These are phyloP conservation scores for Ostrea denselamellosa DNA, from an alignment of 1,140 invertebrate species.

Conservation along the genomic window DNA sequence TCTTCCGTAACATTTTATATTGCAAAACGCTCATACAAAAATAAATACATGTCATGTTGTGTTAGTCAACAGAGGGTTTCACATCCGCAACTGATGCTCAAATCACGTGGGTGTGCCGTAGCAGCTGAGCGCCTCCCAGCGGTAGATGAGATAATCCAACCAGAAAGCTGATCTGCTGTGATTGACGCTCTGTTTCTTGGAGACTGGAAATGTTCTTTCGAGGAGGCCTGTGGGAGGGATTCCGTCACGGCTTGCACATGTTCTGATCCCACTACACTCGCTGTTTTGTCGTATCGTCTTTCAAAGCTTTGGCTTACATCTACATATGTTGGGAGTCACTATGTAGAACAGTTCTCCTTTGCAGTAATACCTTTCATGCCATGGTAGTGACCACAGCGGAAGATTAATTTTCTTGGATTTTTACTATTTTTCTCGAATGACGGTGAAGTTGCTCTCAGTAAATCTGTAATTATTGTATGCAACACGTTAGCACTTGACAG, in stretches of 20 bases:
- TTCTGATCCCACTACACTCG: constrained; percentile 31
- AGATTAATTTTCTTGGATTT: constrained; percentile 1
- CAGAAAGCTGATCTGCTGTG: neutral
- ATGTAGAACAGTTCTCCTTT: constrained; percentile 29
- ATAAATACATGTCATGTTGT: constrained; percentile 47
- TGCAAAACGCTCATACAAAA: constrained; percentile 45
- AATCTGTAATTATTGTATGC: constrained; percentile 43
- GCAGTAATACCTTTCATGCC: constrained; percentile 42
- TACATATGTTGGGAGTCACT: constrained; percentile 35
- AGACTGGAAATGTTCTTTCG: constrained; percentile 43
- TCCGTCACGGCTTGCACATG: constrained; percentile 37
- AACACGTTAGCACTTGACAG: constrained; percentile 31
- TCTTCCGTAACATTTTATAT: constrained; percentile 50
- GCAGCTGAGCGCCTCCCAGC: constrained; percentile 17
- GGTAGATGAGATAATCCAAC: neutral
- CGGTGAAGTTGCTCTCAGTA: constrained; percentile 35
- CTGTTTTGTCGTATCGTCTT: constrained; percentile 53
- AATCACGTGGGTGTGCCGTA: constrained; percentile 9
- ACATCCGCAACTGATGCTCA: constrained; percentile 26
- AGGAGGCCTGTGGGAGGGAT: constrained; percentile 44
- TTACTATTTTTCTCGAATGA: constrained; percentile 31
- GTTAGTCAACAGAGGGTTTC: constrained; percentile 22
- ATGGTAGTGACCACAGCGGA: constrained; percentile 24
- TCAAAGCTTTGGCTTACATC: constrained; percentile 50
- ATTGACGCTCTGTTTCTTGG: neutral